Percentiles rank a stretch among this genome's conserved stretches.
Conservation (phyloP, 2,113 vertebrate species). For the Eptesicus fuscus region DNA sequence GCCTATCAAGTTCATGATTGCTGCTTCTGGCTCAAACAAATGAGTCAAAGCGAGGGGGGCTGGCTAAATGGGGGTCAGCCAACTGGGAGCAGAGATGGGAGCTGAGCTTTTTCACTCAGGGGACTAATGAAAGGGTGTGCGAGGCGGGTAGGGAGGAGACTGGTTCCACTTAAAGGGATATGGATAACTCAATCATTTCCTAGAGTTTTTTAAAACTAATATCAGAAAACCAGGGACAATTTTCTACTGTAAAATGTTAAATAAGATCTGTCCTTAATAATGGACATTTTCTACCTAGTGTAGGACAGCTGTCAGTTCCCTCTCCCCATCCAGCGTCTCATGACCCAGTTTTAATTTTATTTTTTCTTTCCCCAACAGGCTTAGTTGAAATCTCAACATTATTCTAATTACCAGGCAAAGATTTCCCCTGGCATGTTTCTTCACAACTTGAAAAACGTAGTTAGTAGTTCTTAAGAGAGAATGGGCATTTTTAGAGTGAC, state of each 20-base stretch:
- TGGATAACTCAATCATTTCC: background rate
- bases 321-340: background rate
- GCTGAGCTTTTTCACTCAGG: background rate
- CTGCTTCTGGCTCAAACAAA: background rate
- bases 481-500: background rate
- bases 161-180: background rate
- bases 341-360: background rate
- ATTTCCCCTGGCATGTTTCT: background rate
- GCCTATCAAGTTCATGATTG: background rate
- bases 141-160: background rate
- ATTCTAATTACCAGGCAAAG: background rate
- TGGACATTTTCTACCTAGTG: background rate
- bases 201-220: background rate
- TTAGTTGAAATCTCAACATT: background rate
- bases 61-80: background rate
- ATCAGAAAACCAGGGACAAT: background rate
- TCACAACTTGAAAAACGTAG: background rate
- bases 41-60: background rate
- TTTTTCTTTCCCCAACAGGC: background rate
- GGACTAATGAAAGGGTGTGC: background rate
- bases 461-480: background rate
- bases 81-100: background rate
- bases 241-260: slow-evolving; percentile 13
- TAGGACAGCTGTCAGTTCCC: background rate
- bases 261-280: background rate